Conservation (phyloP, 2,797 vertebrate species). For the Sebastolobus altivelis region DNA sequence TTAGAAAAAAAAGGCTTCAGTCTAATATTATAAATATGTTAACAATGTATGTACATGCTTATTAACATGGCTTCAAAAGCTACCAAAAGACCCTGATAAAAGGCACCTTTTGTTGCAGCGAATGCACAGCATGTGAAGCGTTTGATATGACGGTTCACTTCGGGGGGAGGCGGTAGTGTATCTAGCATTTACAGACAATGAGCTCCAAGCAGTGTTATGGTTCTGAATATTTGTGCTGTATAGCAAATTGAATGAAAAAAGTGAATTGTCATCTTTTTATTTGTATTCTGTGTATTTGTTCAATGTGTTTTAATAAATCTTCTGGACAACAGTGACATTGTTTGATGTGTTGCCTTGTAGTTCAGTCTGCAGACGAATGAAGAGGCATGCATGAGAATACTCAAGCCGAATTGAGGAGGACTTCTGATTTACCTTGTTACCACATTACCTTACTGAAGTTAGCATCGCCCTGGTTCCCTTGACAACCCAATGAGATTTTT, state of each 20-base stretch:
- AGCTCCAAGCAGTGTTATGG: conserved; percentile 78
- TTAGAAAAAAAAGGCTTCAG: conserved; percentile 86
- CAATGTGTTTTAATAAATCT: conserved; percentile 99
- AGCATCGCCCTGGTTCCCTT: neutral
- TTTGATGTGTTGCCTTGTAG: neutral
- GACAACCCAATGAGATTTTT: no score
- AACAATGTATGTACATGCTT: conserved; percentile 86
- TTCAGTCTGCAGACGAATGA: neutral
- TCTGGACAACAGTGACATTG: conserved; percentile 84
- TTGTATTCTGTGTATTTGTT: conserved; percentile 95
- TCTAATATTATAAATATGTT: conserved; percentile 88
- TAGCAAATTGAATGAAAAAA: conserved; percentile 81
- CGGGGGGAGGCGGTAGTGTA: conserved; percentile 62
- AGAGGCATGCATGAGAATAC: neutral
- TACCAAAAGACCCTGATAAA: conserved; percentile 83
- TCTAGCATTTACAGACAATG: conserved; percentile 77
- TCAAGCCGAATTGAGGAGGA: no score
- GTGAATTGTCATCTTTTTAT: conserved; percentile 88
- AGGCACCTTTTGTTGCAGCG: conserved; percentile 82
- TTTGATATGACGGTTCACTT: conserved; percentile 75
- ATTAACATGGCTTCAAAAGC: conserved; percentile 88
- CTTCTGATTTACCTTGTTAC: no score
- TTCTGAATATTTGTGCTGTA: conserved; percentile 82
- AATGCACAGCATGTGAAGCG: conserved; percentile 84
- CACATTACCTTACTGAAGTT: no score